Conservation (phyloP, 2,888 invertebrate species). For the Xestia ashworthii region DNA sequence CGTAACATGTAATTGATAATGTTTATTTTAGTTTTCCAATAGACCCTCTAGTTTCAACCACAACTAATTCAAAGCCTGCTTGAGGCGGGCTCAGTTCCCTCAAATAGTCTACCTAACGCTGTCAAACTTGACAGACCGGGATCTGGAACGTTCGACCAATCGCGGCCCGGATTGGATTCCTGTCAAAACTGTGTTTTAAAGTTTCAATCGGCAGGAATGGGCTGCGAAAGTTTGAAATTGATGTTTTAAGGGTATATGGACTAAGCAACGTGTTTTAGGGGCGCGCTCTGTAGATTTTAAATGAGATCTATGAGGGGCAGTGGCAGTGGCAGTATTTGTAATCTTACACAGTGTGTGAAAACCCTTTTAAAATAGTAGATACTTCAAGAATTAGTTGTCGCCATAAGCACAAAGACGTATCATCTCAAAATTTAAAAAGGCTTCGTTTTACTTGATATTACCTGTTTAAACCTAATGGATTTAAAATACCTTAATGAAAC, state of each 20-base stretch:
- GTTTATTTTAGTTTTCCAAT: conserved; percentile 47
- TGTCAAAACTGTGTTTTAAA: conserved; percentile 49
- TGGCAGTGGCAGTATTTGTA: background rate
- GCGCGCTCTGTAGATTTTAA: background rate
- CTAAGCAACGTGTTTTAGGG: background rate
- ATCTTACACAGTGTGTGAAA: background rate
- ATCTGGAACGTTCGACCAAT: conserved; percentile 24
- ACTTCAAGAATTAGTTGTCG: background rate
- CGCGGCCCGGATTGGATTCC: conserved; percentile 31
- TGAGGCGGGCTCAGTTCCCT: conserved; percentile 10
- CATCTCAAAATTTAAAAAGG: background rate
- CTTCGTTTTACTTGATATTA: background rate
- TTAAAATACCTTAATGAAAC: no score
- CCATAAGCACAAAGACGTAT: background rate
- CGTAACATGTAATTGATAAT: conserved; percentile 7
- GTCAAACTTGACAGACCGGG: conserved; percentile 20
- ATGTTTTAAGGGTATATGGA: background rate
- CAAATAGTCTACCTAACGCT: conserved; percentile 16
- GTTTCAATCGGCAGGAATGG: conserved; percentile 21
- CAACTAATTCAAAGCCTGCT: conserved; percentile 35
- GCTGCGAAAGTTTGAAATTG: conserved; percentile 17
- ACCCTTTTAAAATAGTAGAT: background rate
- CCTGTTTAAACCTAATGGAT: no score
- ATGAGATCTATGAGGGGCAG: background rate
- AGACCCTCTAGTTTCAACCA: conserved; percentile 19